Evolutionary conservation across 2,888 invertebrate genomes (phyloP), one percentile per base, ranked within the genome.

Genomic region (Noctua janthina): DNA sequence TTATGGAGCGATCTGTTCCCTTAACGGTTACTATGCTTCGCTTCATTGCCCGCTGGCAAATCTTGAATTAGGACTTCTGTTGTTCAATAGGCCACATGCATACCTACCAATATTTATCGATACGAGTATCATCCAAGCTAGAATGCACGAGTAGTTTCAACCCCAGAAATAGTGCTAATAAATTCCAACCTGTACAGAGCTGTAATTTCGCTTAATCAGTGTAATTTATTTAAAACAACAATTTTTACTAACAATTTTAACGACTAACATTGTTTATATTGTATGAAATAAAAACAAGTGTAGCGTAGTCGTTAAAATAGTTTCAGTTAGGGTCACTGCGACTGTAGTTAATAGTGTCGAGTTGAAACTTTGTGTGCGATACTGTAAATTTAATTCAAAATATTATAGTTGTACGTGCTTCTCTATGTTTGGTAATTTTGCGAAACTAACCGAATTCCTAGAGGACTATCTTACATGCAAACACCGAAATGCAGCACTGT

Each of bases 231-330:
- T 17, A 83, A 78, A 23, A 67, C 35, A 51, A 67, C 66, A 67
- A 67, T 15, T 68, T 68, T 46, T n/a, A 46, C 15, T 68, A 46
- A 13, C 43, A 49, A 46, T 79, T 66, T 84, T 62, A 84, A 79
- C 54, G 51, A 17, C 29, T 17, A n/a, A 54, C 79, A 67, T 54
- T 71, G 84, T 82, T 46, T 79, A 68, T 66, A 39, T 54, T 49
- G 59, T 35, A 62, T 43, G n/a, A 29, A 75, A 74, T 85, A 80
- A 81, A 84, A 87, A 76, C 79, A 35, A 76, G 49, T 78, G 74
- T 68, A 62, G 15, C 15, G 5, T n/a, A 49, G 74, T 80, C 76
- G 67, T 87, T 85, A 76, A 76, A 85, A 87, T 84, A 75, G 85
- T 87, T 84, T 49, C 23, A 84, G 80, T 64, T 72, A 23, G 67